Percentiles rank a stretch among this genome's conserved stretches.
Conservation (phyloP, 2,797 vertebrate genomes). For the Characodon lateralis region DNA sequence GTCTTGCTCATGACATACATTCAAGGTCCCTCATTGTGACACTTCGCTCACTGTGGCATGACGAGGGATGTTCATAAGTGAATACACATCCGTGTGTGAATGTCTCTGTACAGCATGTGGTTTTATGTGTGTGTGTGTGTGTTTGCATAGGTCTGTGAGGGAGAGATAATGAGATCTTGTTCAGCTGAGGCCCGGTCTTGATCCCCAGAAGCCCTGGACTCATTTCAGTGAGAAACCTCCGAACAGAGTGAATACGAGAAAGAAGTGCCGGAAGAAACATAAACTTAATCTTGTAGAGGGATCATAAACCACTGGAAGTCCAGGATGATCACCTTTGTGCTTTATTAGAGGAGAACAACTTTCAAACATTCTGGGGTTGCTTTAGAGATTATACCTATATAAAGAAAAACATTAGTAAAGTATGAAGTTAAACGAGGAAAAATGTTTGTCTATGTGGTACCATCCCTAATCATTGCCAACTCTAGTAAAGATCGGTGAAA, state of each 20-base stretch:
- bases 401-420: background rate
- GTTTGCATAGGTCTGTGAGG: conserved; percentile 44
- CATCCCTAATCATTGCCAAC: too few relatives aligned
- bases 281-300: conserved; percentile 40
- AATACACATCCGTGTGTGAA: conserved; percentile 40
- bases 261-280: conserved; percentile 68
- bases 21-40: conserved; percentile 55
- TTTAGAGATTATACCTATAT: background rate
- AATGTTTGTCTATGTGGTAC: too few relatives aligned
- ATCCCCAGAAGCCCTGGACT: conserved; percentile 82
- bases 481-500: background rate
- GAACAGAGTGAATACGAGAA: conserved; percentile 57
- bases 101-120: conserved; percentile 37
- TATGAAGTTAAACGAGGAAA: background rate
- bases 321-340: conserved; percentile 42
- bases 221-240: conserved; percentile 75
- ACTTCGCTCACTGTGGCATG: conserved; percentile 54
- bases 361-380: background rate
- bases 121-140: conserved; percentile 25
- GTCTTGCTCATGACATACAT: conserved; percentile 68
- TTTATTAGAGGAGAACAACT: conserved; percentile 9
- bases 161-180: conserved; percentile 77
- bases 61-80: conserved; percentile 53
- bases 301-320: conserved; percentile 38
- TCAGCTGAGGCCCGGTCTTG: conserved; percentile 76